Evolutionary conservation across 2,888 invertebrate species (phyloP), one percentile per base, ranked within the genome.

Genomic region (Caenorhabditis wallacei): DNA sequence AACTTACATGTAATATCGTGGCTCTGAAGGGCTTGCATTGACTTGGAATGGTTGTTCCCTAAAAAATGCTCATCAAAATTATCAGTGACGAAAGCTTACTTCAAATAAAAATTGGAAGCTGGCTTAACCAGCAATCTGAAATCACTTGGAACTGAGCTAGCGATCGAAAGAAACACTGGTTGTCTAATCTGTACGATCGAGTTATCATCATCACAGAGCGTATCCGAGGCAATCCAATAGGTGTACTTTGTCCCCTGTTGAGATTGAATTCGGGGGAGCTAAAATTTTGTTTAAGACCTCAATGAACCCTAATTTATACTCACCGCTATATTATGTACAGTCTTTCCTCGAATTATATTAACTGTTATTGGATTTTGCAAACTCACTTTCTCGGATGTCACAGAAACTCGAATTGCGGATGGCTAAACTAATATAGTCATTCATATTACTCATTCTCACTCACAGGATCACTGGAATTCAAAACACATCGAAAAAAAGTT

Each of bases 211-310:
- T 63, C 63, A 22, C 72, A 72, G 8, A 72, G 13, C 7, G 72
- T 72, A 26, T 72, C 72, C 1, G 72, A 63, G 11, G 63, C 30
- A 16, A 53, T 63, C 72, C 61, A 72, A 8, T 63, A 72, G 4
- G 16, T 22, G 11, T 22, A 70, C n/a, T n/a, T 26, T 18, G 30
- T n/a, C 16, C 43, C 54, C 8, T 57, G 26, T 13, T 70, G 57
- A 13, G 70, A 18, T 59, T 70, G 70, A 18, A 70, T 18, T 7
- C 57, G 30, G 10, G 70, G 20, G 1, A 70, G 22, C 57, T 69
- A 64, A 8, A 20, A 46, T 2, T n/a, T 24, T 46, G 51, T 0
- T 35, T 5, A 30, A 20, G 10, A n/a, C 1, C 1, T 13, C 4
- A 35, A n/a, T n/a, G n/a, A n/a, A n/a, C n/a, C n/a, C n/a, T n/a